Conservation (phyloP, 2,113 vertebrate genomes). For the Myrmecophaga tridactyla region DNA sequence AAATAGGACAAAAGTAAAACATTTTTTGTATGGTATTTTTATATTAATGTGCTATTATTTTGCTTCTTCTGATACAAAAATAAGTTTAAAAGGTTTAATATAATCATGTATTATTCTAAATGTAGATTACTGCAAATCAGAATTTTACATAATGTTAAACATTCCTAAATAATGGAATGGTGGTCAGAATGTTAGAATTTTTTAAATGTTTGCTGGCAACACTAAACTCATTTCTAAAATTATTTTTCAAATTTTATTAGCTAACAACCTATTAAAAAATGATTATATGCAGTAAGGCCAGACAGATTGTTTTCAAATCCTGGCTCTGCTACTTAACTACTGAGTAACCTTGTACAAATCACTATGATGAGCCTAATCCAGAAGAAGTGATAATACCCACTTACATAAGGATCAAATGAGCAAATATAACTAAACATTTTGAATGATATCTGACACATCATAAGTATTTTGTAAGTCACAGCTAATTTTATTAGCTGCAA, state of each 20-base stretch:
- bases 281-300: slow-evolving; percentile 4
- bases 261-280: not conserved
- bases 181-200: not conserved
- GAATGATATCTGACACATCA: not conserved
- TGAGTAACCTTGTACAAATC: not conserved
- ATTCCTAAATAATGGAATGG: not conserved
- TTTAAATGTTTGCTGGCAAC: not conserved
- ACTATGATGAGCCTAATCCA: too few species aligned
- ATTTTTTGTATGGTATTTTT: not conserved
- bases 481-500: not conserved
- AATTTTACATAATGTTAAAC: slow-evolving; percentile 8
- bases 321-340: not conserved
- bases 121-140: not conserved
- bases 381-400: not conserved
- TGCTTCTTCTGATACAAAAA: not conserved
- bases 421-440: slow-evolving; percentile 8
- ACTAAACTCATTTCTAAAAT: not conserved
- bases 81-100: not conserved
- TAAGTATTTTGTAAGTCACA: not conserved
- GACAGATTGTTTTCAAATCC: not conserved
- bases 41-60: not conserved
- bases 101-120: not conserved
- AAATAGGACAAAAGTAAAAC: slow-evolving; percentile 53
- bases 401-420: slow-evolving; percentile 27
- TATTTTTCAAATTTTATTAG: not conserved